These are phyloP conservation scores for Dorcus hopei DNA, from an alignment of 2,888 invertebrate species.

Conservation along the genomic window DNA sequence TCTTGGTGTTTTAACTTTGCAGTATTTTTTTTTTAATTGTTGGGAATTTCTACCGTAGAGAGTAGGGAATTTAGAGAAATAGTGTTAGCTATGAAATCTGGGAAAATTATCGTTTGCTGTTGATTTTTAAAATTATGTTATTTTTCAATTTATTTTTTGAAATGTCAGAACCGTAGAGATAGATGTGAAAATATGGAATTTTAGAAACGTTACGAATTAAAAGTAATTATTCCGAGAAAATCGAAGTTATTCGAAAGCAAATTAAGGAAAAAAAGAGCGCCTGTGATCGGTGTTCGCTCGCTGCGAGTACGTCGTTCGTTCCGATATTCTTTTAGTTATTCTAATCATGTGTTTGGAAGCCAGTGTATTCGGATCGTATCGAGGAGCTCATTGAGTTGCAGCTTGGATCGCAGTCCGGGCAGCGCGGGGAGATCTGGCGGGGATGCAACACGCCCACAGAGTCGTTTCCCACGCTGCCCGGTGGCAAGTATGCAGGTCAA, in stretches of 20 bases:
- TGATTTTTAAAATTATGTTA: background rate
- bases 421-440: conserved; percentile 52
- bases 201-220: no score
- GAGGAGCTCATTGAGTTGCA: conserved; percentile 50
- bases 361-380: conserved; percentile 47
- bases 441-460: conserved; percentile 53
- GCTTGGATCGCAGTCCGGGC: conserved; percentile 36
- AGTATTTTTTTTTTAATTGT: no score
- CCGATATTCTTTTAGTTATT: conserved; percentile 33
- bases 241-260: background rate
- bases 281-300: background rate
- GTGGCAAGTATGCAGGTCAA: conserved; percentile 64
- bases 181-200: no score
- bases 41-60: no score
- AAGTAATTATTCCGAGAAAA: no score
- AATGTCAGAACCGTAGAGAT: no score
- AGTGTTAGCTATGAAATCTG: no score
- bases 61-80: no score
- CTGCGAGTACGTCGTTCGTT: no score
- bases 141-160: background rate
- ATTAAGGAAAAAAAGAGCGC: background rate
- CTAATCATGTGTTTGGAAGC: conserved; percentile 48
- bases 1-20: no score
- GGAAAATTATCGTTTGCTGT: no score
- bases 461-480: conserved; percentile 55